Conservation (phyloP, 2,888 invertebrate genomes). For the Fabriciana adippe region DNA sequence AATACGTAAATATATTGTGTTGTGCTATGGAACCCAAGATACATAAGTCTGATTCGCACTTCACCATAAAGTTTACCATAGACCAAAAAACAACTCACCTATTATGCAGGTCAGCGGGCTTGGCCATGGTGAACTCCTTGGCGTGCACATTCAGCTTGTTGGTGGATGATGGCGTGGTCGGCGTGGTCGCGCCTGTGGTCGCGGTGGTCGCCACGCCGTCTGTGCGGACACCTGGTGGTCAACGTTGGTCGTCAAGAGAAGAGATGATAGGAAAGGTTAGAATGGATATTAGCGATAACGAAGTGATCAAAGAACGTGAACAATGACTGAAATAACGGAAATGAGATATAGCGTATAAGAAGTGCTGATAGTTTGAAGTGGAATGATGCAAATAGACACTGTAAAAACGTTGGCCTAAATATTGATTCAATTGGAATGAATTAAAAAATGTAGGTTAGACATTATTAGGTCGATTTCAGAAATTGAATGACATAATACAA, state of each 20-base stretch:
- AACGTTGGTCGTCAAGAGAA: conserved; percentile 77
- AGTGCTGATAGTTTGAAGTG: conserved; percentile 6
- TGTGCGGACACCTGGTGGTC: conserved; percentile 84
- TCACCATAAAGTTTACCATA: not conserved
- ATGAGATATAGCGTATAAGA: conserved; percentile 7
- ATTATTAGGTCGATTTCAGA: conserved; percentile 10
- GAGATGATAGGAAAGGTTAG: conserved; percentile 68
- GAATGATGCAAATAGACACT: conserved; percentile 2
- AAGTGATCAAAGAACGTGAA: conserved; percentile 9
- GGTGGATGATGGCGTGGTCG: conserved; percentile 52
- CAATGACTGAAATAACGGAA: conserved; percentile 10
- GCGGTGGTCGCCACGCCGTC: conserved; percentile 76
- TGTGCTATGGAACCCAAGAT: too few relatives aligned
- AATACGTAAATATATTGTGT: too few relatives aligned
- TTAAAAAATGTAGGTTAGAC: conserved; percentile 12
- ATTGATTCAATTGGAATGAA: not conserved
- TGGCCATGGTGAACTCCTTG: conserved; percentile 93
- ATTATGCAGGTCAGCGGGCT: conserved; percentile 79
- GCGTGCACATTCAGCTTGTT: conserved; percentile 93
- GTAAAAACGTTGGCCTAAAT: conserved; percentile 11
- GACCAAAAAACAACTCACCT: conserved; percentile 58
- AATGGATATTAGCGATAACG: conserved; percentile 34
- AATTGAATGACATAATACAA: not conserved
- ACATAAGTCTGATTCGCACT: not conserved
- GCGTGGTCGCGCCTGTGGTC: conserved; percentile 51